Base-by-base conservation (phyloP, 1,140 invertebrate species). In the Apis mellifera region DNA sequence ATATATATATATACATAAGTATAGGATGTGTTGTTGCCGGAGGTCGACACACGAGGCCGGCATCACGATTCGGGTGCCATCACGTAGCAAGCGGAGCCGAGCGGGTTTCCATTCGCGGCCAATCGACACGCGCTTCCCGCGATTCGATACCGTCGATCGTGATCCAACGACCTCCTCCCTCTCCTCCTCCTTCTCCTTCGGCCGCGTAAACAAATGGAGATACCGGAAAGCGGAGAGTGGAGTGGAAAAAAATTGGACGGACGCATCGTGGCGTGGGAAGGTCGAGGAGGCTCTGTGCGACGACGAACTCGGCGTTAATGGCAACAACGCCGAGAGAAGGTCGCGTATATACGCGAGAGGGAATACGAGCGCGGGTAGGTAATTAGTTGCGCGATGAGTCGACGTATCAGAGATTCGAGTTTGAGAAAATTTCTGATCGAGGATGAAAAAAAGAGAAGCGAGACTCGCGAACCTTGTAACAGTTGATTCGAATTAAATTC, bases 41-140 rank as follows among this genome's bases (percentile, higher is more conserved):
- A 26, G 26, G 26, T 76, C 68, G 60, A 74, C 50, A 64, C 42
- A 81, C 55, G 66, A 70, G 32, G 52, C 26, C 65, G 78, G 15
- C 71, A 71, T 88, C 84, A 71, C 82, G 84, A 90, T 90, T 90
- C 59, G 89, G 87, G 87, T 90, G 88, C 88, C 89, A 83, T 90
- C 89, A 90, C 89, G 88, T 90, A 86, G 78, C 54, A 65, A 64
- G 50, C 52, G 83, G 78, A 81, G 75, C 75, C 83, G 78, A 84
- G 83, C 78, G 78, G 84, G 86, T 89, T 90, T 89, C 88, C 89
- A 86, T 81, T 88, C 86, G 76, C 78, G 81, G 86, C 76, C 75
- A 77, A 83, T 72, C 83, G 79, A 82, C 78, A 81, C 83, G 70
- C 70, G 83, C 78, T 42, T 70, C 54, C 55, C 64, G 23, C 54